Base-by-base conservation (phyloP, 2,797 vertebrate species). In the Argentina silus region DNA sequence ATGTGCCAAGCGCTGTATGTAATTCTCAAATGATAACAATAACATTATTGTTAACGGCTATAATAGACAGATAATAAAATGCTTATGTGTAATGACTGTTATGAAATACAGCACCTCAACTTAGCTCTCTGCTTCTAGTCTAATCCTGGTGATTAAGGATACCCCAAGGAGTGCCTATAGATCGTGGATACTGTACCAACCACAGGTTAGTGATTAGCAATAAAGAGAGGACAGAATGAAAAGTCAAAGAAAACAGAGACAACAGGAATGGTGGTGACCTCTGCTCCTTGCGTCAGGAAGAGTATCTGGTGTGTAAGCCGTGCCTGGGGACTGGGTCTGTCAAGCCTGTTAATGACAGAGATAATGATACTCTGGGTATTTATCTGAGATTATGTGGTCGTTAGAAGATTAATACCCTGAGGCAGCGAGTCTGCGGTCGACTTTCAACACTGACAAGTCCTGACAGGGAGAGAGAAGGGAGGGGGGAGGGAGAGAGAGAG, bases 361-460 rank as follows among this genome's bases (percentile, higher is more conserved):
- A 90, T 93, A 93, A 92, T 95, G 89, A 93, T 93, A 92, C 92
- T 90, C 79, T 76, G 68, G 85, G 91, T 94, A 90, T 96, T 96
- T 96, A 94, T 95, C 89, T 89, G 89, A 87, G 93, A 95, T 96
- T 95, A 96, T 93, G 92, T 78, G 91, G 91, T 93, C 69, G 91
- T 94, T 93, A 93, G 93, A 94, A 94, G 93, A 95, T 94, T 93
- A 94, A 95, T 95, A 92, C 92, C 94, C 93, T 87, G 87, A 91
- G 94, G 92, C 93, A 84, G 87, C 85, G 92, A 94, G 93, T 94
- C 94, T 95, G 90, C 73, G 92, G 95, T 94, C 93, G 93, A 92
- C 93, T 96, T 93, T 96, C 93, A 96, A 95, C 89, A 84, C 89
- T 93, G 95, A 90, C 97, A 93, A 97, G 98, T 94, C 96, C 92